Evolutionary conservation across 2,113 vertebrate genomes (phyloP).

Genomic region (Dicrurus megarhynchus): DNA sequence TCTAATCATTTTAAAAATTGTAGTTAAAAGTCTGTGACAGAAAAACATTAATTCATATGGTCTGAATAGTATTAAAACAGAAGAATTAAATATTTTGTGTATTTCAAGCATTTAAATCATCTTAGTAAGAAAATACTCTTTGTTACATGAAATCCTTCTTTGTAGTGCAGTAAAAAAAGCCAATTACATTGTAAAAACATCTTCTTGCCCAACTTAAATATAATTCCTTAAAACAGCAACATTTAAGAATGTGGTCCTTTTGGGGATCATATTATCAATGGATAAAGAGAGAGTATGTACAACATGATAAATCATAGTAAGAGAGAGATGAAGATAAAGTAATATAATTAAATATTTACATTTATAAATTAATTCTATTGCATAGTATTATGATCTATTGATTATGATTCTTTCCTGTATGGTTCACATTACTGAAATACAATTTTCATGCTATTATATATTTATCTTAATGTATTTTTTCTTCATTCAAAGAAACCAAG

Average conservation of each 20-base stretch:
- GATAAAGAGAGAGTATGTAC: not conserved
- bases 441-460: not conserved
- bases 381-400: not conserved
- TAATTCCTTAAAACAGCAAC: not conserved
- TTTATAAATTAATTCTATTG: not conserved
- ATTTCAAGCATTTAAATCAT: not conserved
- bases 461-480: not conserved
- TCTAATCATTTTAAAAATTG: not conserved
- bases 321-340: not conserved
- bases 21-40: not conserved
- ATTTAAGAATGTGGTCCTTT: not conserved
- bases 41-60: not conserved
- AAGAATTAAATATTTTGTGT: not conserved
- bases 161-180: not conserved
- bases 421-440: not conserved
- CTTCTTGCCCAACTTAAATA: not conserved
- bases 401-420: not conserved
- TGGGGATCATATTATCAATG: not conserved
- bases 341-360: not conserved
- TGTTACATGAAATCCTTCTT: accelerated
- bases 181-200: not conserved
- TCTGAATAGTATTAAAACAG: not conserved
- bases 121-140: not conserved
- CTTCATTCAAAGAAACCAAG: not conserved
- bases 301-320: not conserved